Evolutionary conservation across 1,140 invertebrate genomes (phyloP).

Genomic region (Calosoma granatense): DNA sequence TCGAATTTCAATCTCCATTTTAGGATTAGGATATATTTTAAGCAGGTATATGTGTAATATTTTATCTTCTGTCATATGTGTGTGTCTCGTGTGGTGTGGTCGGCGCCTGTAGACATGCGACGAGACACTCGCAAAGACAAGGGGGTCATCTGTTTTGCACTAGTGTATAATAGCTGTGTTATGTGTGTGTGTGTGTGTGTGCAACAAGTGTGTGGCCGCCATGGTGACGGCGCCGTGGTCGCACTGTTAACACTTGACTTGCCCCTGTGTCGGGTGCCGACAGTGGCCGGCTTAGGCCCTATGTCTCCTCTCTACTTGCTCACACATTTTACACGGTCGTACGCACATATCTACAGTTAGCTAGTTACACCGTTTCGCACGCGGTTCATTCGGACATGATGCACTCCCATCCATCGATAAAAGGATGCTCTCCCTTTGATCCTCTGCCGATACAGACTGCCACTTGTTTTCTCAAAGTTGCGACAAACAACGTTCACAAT

Average conservation of each 20-base stretch:
- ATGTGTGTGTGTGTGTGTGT: neutral
- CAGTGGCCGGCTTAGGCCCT: neutral
- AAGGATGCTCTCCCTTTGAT: neutral
- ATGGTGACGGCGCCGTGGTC: neutral
- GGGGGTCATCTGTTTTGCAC: too few species aligned
- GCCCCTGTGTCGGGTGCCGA: slow-evolving; percentile 15
- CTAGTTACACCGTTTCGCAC: slow-evolving; percentile 10
- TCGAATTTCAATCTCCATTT: too few species aligned
- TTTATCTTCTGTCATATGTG: too few species aligned
- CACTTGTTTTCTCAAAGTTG: neutral
- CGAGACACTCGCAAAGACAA: too few species aligned
- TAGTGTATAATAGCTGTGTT: neutral
- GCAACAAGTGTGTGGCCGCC: neutral
- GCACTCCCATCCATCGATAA: neutral
- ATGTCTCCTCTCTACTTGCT: neutral
- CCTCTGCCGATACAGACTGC: neutral
- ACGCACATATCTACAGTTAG: slow-evolving; percentile 1
- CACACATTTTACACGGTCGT: slow-evolving; percentile 3
- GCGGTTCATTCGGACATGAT: slow-evolving; percentile 8
- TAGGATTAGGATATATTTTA: too few species aligned
- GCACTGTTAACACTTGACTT: slow-evolving; percentile 17
- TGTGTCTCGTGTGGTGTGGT: too few species aligned
- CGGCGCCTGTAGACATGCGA: too few species aligned
- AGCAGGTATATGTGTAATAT: too few species aligned
- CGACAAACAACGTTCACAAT: too few species aligned